These are phyloP conservation scores for Delphinapterus leucas DNA, from an alignment of 2,113 vertebrate genomes.

Conservation along the genomic window DNA sequence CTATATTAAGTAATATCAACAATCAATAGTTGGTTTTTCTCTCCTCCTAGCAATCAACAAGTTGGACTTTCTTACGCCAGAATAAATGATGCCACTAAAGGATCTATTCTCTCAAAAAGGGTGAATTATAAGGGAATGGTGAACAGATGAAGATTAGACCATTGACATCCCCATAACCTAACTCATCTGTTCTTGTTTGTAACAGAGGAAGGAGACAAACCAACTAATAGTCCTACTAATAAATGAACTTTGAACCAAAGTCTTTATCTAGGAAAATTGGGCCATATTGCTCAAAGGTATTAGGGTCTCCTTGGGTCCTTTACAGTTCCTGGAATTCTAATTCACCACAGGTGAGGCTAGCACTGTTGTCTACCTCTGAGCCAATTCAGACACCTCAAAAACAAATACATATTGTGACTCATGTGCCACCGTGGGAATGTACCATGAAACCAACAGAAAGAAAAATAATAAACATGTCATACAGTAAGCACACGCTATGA, in stretches of 20 bases:
- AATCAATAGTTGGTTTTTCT: neutral
- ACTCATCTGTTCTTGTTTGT: neutral
- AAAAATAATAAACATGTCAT: constrained; percentile 62
- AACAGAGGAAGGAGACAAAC: neutral
- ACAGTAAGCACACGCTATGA: constrained; percentile 8
- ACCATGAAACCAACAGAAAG: constrained; percentile 63
- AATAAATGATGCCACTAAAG: neutral
- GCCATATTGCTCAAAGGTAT: neutral
- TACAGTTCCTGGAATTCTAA: constrained; percentile 46
- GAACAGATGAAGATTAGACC: neutral
- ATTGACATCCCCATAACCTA: neutral
- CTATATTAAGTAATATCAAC: neutral
- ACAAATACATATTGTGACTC: constrained; percentile 64
- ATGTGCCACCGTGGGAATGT: constrained; percentile 11
- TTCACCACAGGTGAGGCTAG: neutral
- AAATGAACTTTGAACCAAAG: neutral
- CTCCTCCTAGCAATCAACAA: neutral
- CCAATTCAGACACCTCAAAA: constrained; percentile 53
- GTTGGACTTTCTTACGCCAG: neutral
- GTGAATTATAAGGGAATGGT: neutral
- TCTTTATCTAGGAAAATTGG: neutral
- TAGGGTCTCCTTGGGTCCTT: neutral
- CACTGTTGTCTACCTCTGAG: neutral
- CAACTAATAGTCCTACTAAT: neutral
- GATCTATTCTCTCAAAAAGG: neutral